These are phyloP conservation scores for Troides helena DNA, from an alignment of 2,888 invertebrate genomes.

Conservation along the genomic window DNA sequence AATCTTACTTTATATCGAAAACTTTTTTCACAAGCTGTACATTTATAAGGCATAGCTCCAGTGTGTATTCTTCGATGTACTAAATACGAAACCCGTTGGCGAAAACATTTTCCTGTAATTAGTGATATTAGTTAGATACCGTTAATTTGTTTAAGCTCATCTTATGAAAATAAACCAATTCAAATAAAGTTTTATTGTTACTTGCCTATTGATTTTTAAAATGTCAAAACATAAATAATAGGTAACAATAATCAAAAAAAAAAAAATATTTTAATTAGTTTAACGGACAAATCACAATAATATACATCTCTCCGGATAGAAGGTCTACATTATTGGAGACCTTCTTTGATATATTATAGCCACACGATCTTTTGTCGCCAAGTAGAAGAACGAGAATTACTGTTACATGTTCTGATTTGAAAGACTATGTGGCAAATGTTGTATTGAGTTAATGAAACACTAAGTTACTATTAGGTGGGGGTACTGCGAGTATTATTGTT, in stretches of 20 bases:
- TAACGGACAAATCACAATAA: not conserved
- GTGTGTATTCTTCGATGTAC: conserved; percentile 92
- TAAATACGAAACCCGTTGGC: conserved; percentile 91
- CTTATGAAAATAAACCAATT: not conserved
- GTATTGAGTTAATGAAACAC: not conserved
- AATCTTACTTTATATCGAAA: conserved; percentile 88
- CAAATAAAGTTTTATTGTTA: not conserved
- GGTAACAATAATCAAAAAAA: not conserved
- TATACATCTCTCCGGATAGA: not conserved
- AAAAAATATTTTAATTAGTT: not conserved
- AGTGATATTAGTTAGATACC: not conserved
- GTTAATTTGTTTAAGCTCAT: not conserved
- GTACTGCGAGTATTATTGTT: not conserved
- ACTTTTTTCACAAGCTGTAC: conserved; percentile 88
- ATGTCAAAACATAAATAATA: not conserved
- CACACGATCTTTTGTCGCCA: not conserved
- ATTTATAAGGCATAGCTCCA: conserved; percentile 92
- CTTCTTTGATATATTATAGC: not conserved
- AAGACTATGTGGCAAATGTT: not conserved
- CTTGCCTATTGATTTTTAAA: not conserved
- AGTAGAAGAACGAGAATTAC: not conserved
- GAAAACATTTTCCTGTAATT: conserved; percentile 88
- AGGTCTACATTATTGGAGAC: not conserved
- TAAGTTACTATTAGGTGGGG: not conserved
- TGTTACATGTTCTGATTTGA: not conserved